Base-by-base conservation (phyloP, 2,797 vertebrate species). In the Scolopax rusticola region DNA sequence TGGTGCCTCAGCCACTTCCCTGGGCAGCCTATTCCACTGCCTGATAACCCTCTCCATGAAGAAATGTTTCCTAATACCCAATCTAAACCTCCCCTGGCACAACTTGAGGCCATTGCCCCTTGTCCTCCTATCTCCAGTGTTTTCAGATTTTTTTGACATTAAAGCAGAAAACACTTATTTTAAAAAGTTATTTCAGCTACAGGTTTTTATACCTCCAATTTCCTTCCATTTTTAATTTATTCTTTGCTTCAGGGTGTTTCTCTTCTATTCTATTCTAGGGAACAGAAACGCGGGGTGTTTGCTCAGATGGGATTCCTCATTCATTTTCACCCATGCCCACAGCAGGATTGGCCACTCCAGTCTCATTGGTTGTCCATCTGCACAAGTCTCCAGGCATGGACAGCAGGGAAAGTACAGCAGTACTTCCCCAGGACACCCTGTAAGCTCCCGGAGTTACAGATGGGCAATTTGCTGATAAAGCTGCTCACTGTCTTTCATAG, bases 291-390 rank as follows among this genome's bases (percentile, higher is more conserved):
- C 19, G 45, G 12, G 5, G 6, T 57, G n/a, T 28, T 78, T 53
- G 38, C 38, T 65, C 1, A 2, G 18, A 48, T 1, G 9, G 15
- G 15, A 74, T 40, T 76, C 21, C 20, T 73, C 60, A 48, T 6
- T 32, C 23, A 14, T 36, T 81, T 48, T 56, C 11, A 61, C 28
- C 11, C 9, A 1, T 14, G 12, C 8, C 12, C 23, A 7, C n/a
- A 30, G 0, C 8, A 79, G 63, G 41, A 59, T n/a, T 1, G 2
- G 30, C 30, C 1, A 2, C 51, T 59, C 17, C 2, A 1, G 6
- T 38, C 20, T 27, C 59, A 50, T 0, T 0, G 5, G 9, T 6
- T 68, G 56, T 36, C 38, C 18, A 17, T 7, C 59, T 38, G 15
- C 16, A 28, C 6, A 13, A 28, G 30, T 5, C 11, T 73, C 33